A percentile compares a stretch with the other conserved stretches of the same genome.
Conservation (phyloP, 2,797 vertebrate species). For the Tarsius wallacei region DNA sequence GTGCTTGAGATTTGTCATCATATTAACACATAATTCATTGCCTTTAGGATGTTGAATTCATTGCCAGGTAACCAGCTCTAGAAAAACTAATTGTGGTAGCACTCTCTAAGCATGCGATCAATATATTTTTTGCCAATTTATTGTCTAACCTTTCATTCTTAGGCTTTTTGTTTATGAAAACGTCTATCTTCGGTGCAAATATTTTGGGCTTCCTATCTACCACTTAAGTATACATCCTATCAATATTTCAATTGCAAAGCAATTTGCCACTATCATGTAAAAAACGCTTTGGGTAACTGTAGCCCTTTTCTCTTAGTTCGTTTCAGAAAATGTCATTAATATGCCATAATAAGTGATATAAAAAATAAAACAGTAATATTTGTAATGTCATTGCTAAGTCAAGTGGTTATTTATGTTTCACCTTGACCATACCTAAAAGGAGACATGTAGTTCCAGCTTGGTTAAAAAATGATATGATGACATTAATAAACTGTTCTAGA, state of each 20-base stretch:
- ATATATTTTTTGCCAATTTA: not conserved
- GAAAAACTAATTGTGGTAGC: not conserved
- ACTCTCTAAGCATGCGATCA: slow-evolving; percentile 19
- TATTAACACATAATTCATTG: not conserved
- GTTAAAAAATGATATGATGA: not conserved
- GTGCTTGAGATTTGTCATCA: not conserved
- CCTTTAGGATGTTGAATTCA: not conserved
- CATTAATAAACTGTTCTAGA: slow-evolving; percentile 20
- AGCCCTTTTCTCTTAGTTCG: not conserved
- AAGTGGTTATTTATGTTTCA: slow-evolving; percentile 42
- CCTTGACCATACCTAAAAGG: not conserved
- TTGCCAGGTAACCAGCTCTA: no score
- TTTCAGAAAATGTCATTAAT: slow-evolving; percentile 18
- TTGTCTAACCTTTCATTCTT: not conserved
- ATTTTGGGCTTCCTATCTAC: not conserved
- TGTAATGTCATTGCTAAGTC: slow-evolving; percentile 34
- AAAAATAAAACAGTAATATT: slow-evolving; percentile 17
- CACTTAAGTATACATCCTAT: not conserved
- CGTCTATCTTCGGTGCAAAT: not conserved
- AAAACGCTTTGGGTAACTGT: not conserved
- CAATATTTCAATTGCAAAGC: not conserved
- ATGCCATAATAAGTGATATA: not conserved
- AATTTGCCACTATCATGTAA: not conserved
- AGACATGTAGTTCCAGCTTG: not conserved
- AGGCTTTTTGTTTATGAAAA: not conserved